Conservation (phyloP, 2,113 vertebrate genomes). For the Paedocypris sp. region DNA sequence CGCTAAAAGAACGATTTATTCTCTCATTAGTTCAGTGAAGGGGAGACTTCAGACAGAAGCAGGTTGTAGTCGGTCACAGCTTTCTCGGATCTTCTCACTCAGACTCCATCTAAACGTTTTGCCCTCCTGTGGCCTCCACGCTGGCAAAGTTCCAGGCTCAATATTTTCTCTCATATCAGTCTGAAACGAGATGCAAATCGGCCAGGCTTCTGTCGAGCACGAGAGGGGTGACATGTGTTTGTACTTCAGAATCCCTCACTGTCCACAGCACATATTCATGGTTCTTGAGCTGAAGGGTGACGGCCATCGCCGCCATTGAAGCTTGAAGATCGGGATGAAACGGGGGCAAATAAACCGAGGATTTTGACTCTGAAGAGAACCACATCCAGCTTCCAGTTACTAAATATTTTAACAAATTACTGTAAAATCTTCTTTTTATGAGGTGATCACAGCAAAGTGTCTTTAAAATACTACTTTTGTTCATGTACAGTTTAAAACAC, state of each 20-base stretch:
- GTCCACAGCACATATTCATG: constrained; percentile 36
- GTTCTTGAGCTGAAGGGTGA: constrained; percentile 24
- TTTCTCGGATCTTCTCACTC: not conserved
- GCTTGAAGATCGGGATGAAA: too few relatives aligned
- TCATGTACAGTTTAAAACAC: too few relatives aligned
- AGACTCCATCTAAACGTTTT: not conserved
- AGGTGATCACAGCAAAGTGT: too few relatives aligned
- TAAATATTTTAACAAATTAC: too few relatives aligned
- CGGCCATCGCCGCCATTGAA: constrained; percentile 6
- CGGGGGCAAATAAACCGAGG: too few relatives aligned
- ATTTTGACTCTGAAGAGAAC: not conserved
- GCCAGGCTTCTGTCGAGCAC: constrained; percentile 36
- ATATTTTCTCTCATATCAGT: constrained; percentile 37
- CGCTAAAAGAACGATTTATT: not conserved
- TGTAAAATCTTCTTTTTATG: too few relatives aligned
- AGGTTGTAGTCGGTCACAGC: not conserved
- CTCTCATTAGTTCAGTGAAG: not conserved
- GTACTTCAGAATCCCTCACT: constrained; percentile 24
- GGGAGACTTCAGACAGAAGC: constrained; percentile 1
- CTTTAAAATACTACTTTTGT: too few relatives aligned
- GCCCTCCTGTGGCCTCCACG: not conserved
- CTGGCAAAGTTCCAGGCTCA: constrained; percentile 40
- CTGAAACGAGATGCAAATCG: constrained; percentile 10
- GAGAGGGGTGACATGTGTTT: constrained; percentile 24
- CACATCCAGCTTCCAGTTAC: not conserved